Evolutionary conservation across 2,888 invertebrate genomes (phyloP).

Genomic region (Zaprionus bogoriensis): DNA sequence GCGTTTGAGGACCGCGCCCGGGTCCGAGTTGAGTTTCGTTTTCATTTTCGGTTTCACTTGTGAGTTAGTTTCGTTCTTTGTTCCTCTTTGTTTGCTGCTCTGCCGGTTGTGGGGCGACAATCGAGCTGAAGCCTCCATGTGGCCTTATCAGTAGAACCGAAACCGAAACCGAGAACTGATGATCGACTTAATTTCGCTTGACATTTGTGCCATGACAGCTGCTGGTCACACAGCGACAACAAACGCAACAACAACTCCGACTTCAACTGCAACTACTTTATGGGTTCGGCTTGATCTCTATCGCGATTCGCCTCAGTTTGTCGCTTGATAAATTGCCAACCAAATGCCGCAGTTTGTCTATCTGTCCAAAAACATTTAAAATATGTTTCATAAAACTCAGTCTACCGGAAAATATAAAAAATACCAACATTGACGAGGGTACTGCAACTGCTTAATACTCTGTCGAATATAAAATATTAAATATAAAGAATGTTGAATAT

Average conservation of each 20-base stretch:
- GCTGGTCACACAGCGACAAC: constrained; percentile 4
- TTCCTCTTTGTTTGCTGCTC: neutral
- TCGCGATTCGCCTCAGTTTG: constrained; percentile 28
- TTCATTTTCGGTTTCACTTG: constrained; percentile 59
- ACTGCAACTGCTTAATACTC: constrained; percentile 1
- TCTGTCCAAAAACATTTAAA: constrained; percentile 15
- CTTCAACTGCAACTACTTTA: constrained; percentile 30
- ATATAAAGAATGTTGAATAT: neutral
- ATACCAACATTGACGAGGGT: neutral
- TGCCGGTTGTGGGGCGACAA: neutral
- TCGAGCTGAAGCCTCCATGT: constrained; percentile 17
- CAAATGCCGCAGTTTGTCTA: constrained; percentile 21
- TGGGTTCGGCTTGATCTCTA: constrained; percentile 36
- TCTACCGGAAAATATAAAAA: constrained; percentile 34
- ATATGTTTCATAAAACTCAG: constrained; percentile 32
- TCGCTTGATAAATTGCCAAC: constrained; percentile 41
- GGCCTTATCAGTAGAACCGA: constrained; percentile 29
- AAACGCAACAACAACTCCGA: neutral
- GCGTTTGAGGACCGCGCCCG: constrained; percentile 12
- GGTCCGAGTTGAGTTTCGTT: constrained; percentile 24
- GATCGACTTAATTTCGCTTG: constrained; percentile 37
- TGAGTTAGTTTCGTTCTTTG: constrained; percentile 10
- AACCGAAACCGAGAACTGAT: constrained; percentile 29
- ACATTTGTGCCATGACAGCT: constrained; percentile 47
- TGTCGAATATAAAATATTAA: too few relatives aligned